phyloP scores from a whole-genome alignment of 2,797 vertebrate genomes.

The Tamandua tetradactyla region DNA sequence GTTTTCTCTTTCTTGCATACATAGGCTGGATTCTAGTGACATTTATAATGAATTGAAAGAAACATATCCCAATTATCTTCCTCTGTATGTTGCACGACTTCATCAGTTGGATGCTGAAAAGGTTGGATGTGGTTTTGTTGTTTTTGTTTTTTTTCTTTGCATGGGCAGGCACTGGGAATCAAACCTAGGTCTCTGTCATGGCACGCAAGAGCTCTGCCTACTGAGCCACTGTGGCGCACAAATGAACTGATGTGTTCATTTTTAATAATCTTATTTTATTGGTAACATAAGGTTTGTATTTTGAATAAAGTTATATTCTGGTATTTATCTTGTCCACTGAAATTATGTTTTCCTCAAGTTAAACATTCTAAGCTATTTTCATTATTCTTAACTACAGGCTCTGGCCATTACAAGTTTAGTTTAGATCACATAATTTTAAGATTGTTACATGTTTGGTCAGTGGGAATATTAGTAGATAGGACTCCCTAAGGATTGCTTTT shows the following conservation, averaged over 20 bases:
- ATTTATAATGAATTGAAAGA: slow-evolving; percentile 96
- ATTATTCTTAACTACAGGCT: neutral
- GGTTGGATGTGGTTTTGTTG: no score
- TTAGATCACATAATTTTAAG: neutral
- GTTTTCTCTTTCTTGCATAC: slow-evolving; percentile 6
- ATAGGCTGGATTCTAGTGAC: slow-evolving; percentile 92
- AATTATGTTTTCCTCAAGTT: neutral
- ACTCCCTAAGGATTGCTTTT: neutral
- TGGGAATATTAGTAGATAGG: neutral
- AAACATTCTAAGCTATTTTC: neutral
- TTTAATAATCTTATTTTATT: slow-evolving; percentile 19
- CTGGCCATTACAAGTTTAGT: neutral
- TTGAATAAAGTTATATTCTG: neutral
- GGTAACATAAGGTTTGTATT: neutral
- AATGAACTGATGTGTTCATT: no score
- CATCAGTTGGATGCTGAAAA: slow-evolving; percentile 98
- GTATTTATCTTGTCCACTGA: neutral
- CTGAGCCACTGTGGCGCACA: no score
- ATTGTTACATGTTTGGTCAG: neutral
- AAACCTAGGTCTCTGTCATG: no score
- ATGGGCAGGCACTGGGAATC: no score
- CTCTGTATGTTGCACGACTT: slow-evolving; percentile 95
- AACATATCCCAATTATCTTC: slow-evolving; percentile 92
- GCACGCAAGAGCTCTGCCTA: no score
- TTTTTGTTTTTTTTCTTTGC: no score